Evolutionary conservation across 2,888 invertebrate species (phyloP).

Genomic region (Ptycholaimellus sp.): DNA sequence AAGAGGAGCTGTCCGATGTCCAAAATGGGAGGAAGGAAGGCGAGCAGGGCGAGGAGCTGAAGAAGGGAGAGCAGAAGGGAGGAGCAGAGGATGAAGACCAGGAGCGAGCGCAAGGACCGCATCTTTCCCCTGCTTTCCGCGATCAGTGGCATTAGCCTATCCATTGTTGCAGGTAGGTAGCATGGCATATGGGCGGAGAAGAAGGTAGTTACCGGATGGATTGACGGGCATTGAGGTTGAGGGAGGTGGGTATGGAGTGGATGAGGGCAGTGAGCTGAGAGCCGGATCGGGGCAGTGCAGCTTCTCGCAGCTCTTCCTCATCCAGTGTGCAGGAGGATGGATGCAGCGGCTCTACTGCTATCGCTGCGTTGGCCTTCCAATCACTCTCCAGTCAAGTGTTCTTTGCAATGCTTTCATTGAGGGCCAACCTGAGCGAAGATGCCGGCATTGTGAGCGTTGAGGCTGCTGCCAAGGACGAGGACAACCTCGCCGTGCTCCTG

Average conservation of each 20-base stretch:
- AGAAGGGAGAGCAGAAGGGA: background rate
- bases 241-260: too few relatives aligned
- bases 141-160: background rate
- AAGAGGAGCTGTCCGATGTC: too few relatives aligned
- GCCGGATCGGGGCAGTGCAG: too few relatives aligned
- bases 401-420: too few relatives aligned
- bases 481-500: conserved; percentile 81
- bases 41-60: background rate
- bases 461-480: conserved; percentile 58
- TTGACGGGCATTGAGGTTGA: too few relatives aligned
- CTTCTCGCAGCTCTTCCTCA: too few relatives aligned
- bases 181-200: too few relatives aligned
- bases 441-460: conserved; percentile 64
- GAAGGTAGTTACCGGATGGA: too few relatives aligned
- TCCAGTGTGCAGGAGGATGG: conserved; percentile 10
- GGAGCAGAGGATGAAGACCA: background rate
- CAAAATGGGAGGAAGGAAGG: too few relatives aligned
- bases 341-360: conserved; percentile 9
- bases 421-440: conserved; percentile 86
- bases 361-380: conserved; percentile 58
- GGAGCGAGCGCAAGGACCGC: background rate
- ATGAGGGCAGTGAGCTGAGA: too few relatives aligned
- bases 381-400: too few relatives aligned
- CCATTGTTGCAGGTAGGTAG: too few relatives aligned
- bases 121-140: background rate